These are phyloP conservation scores for Mechanitis messenoides DNA, from an alignment of 2,888 invertebrate genomes.

Conservation along the genomic window DNA sequence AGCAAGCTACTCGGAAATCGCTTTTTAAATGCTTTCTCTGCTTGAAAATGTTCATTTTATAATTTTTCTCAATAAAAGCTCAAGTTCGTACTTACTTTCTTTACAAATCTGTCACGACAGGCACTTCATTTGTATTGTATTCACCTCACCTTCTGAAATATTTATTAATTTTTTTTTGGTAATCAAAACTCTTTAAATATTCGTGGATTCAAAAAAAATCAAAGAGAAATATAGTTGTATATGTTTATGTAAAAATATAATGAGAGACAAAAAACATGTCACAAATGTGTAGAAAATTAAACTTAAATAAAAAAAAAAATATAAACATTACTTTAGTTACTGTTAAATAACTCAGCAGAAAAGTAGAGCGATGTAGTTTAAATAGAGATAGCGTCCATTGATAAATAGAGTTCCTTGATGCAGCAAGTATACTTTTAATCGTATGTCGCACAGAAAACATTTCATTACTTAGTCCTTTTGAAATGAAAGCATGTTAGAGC, in stretches of 20 bases:
- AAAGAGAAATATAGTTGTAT: no score
- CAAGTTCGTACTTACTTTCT: no score
- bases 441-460: constrained; percentile 11
- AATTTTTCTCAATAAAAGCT: not conserved
- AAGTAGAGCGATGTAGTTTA: not conserved
- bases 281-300: no score
- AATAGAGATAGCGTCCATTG: constrained; percentile 1
- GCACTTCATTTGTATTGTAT: no score
- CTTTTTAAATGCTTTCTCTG: constrained; percentile 3
- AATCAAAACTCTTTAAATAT: no score
- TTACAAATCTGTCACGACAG: no score
- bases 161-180: no score
- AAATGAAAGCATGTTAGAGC: constrained; percentile 10
- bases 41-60: constrained; percentile 6
- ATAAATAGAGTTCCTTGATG: constrained; percentile 6
- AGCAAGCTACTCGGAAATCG: constrained; percentile 4
- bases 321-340: not conserved
- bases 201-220: no score
- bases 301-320: not conserved
- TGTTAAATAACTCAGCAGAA: not conserved
- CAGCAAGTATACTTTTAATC: constrained; percentile 3
- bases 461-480: constrained; percentile 19
- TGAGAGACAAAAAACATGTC: no score
- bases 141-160: no score
- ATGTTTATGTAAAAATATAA: no score